Evolutionary conservation across 2,113 vertebrate genomes (phyloP), one percentile per base, ranked within the genome.

Genomic region (Guaruba guarouba): DNA sequence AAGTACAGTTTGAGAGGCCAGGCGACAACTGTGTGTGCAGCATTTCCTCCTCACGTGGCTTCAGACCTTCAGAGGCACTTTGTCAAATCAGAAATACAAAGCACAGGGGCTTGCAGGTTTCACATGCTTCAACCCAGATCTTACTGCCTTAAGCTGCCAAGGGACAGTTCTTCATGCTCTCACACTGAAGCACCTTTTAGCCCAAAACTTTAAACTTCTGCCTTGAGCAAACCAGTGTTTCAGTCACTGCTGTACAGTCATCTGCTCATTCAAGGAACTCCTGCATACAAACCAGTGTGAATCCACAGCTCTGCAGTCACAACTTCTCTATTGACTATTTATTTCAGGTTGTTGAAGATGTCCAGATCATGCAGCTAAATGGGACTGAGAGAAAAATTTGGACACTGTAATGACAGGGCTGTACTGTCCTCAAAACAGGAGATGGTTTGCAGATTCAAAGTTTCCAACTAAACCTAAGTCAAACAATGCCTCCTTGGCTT

Each of bases 321-420:
- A 69, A 55, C 46, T 55, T 46, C 59, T 54, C 57, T 31, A 43
- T 70, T 44, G 48, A 70, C 55, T 73, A 4, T 64, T 88, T 82
- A 85, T 44, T n/a, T 44, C 82, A 86, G 17, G 24, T 5, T 94
- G 63, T 31, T 92, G 93, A 96, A 79, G 62, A 87, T 69, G 18
- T 86, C 77, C 78, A 87, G 92, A 86, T 46, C 57, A 92, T 43
- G 44, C 17, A 67, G 70, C 28, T 70, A 69, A 73, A 83, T 3
- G 6, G 35, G 17, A 82, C 54, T 5, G 43, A 74, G 29, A 55
- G 17, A n/a, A 48, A 88, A 78, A 66, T 43, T 17, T 39, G 68
- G 46, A 48, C 23, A 12, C 25, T 28, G 41, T 70, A 54, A 79
- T n/a, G 29, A 44, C 9, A 71, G 35, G 12, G 27, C 46, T 76